A percentile compares a stretch with the other conserved stretches of the same genome.
Evolutionary conservation across 1,140 invertebrate species (phyloP).

Genomic region (Ceratoteleas bidentatus): DNA sequence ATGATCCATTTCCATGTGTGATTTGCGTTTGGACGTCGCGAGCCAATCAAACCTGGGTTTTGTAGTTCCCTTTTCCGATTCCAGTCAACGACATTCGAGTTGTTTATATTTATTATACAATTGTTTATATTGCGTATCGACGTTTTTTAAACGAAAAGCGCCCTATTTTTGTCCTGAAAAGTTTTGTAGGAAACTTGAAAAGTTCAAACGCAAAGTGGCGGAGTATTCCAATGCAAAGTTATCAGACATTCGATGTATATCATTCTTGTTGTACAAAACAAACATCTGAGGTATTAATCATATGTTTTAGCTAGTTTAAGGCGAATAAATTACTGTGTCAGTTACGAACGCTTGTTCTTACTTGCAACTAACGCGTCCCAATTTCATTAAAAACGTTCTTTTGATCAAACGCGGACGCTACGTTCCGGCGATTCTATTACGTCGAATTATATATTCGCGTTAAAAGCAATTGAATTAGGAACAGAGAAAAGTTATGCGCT

Average conservation of each 20-base stretch:
- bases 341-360: slow-evolving; percentile 14
- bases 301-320: slow-evolving; percentile 42
- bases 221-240: slow-evolving; percentile 14
- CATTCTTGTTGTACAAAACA: slow-evolving; percentile 47
- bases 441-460: background rate
- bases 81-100: too few species aligned
- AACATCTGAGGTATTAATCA: slow-evolving; percentile 37
- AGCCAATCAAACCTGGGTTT: background rate
- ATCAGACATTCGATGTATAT: slow-evolving; percentile 35
- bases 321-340: slow-evolving; percentile 45
- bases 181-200: background rate
- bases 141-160: too few species aligned
- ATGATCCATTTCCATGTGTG: slow-evolving; percentile 10
- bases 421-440: background rate
- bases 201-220: slow-evolving; percentile 17
- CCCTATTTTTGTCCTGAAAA: too few species aligned
- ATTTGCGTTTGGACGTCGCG: slow-evolving; percentile 6
- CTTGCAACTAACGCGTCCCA: slow-evolving; percentile 9
- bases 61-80: background rate
- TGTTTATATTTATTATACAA: too few species aligned
- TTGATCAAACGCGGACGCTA: background rate
- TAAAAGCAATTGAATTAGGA: background rate
- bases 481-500: background rate
- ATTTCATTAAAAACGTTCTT: slow-evolving; percentile 15
- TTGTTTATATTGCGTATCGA: background rate